Evolutionary conservation across 2,888 invertebrate species (phyloP).

Genomic region (Amaurobius ferox): DNA sequence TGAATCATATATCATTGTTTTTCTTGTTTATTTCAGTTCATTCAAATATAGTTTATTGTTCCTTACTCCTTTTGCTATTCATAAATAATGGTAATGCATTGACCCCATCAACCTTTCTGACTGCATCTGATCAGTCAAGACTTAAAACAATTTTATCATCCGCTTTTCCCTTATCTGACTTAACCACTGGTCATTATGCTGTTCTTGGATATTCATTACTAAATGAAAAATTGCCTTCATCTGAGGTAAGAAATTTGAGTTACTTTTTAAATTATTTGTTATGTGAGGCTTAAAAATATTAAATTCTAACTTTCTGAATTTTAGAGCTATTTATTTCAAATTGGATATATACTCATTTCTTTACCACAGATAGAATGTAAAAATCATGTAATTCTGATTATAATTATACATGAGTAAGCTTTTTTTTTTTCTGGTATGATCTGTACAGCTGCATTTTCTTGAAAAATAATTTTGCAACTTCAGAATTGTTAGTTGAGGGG

Average conservation of each 20-base stretch:
- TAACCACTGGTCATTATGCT: conserved; percentile 83
- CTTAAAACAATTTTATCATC: conserved; percentile 77
- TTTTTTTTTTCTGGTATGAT: no score
- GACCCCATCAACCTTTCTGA: conserved; percentile 74
- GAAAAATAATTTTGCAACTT: no score
- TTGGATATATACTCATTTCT: no score
- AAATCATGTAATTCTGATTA: no score
- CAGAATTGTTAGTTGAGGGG: no score
- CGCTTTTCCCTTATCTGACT: conserved; percentile 76
- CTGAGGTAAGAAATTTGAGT: conserved; percentile 76
- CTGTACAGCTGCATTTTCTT: no score
- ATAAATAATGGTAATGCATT: conserved; percentile 20
- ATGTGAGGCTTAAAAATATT: no score
- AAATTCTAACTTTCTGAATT: no score
- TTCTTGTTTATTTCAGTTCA: conserved; percentile 3
- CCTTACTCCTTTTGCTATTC: not conserved
- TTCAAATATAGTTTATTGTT: not conserved
- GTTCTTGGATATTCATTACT: conserved; percentile 85
- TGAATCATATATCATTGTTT: not conserved
- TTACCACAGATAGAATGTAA: no score
- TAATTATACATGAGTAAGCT: no score
- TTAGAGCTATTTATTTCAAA: no score
- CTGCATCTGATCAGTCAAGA: conserved; percentile 77
- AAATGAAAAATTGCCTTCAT: conserved; percentile 81
- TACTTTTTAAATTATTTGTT: no score